Evolutionary conservation across 2,113 vertebrate species (phyloP).

Genomic region (Callithrix jacchus): DNA sequence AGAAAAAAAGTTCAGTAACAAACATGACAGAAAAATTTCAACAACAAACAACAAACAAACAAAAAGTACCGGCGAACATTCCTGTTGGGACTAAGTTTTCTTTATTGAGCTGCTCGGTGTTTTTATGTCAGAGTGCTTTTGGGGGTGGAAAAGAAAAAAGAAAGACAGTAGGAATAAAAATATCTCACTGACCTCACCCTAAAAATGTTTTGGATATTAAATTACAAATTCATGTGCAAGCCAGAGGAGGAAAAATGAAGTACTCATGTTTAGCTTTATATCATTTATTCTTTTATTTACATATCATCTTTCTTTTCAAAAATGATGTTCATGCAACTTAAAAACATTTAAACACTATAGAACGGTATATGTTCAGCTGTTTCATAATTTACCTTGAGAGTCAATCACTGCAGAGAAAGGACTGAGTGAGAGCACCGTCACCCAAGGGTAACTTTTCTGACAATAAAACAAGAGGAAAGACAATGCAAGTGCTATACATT

Average conservation of each 20-base stretch:
- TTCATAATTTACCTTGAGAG: background rate
- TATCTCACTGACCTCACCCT: background rate
- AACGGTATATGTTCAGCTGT: background rate
- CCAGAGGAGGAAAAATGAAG: background rate
- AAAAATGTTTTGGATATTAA: background rate
- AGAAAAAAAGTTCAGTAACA: background rate
- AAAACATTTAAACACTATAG: background rate
- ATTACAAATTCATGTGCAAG: background rate
- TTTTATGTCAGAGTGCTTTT: background rate
- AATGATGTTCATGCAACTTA: background rate
- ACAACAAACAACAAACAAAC: background rate
- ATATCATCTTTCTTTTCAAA: background rate
- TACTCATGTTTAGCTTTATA: background rate
- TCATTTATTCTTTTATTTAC: background rate
- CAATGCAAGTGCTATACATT: background rate
- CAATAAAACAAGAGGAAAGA: background rate
- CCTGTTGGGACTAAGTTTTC: background rate
- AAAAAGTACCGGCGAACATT: background rate
- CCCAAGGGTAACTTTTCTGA: background rate
- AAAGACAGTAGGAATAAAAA: background rate
- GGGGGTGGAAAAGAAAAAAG: background rate
- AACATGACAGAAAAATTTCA: background rate
- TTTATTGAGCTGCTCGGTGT: background rate
- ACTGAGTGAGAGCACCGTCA: background rate
- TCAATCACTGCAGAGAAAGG: conserved; percentile 24